phyloP scores from a whole-genome alignment of 2,888 invertebrate species.

The Ophion costatus region DNA sequence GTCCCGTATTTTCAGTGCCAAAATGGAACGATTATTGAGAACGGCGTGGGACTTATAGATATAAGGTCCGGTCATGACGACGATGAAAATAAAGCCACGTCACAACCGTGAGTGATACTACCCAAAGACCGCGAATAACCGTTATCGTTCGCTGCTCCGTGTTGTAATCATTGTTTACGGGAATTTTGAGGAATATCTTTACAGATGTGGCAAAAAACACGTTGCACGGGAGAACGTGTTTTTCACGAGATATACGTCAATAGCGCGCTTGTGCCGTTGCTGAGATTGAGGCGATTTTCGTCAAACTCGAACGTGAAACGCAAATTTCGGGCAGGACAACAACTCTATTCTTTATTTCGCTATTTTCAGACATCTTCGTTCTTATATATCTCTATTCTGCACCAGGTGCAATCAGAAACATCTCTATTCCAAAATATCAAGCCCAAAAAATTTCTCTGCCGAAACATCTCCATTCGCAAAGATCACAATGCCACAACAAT shows the following conservation, averaged over 20 bases:
- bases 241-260: neutral
- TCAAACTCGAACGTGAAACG: neutral
- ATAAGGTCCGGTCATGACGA: constrained; percentile 85
- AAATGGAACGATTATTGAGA: constrained; percentile 87
- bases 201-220: neutral
- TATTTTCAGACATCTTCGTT: no score
- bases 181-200: neutral
- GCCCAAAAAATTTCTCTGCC: no score
- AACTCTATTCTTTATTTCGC: no score
- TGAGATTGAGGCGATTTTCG: neutral
- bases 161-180: neutral
- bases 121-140: constrained; percentile 63
- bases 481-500: no score
- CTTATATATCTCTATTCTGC: no score
- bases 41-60: constrained; percentile 90
- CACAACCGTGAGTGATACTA: constrained; percentile 67
- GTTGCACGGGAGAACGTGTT: constrained; percentile 13
- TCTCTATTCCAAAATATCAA: no score
- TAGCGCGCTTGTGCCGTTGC: no score
- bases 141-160: neutral
- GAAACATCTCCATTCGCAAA: no score
- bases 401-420: no score
- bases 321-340: no score
- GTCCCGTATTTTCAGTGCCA: constrained; percentile 91
- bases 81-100: neutral